Conservation (phyloP, 2,888 invertebrate genomes). For the Leucophenga montana region DNA sequence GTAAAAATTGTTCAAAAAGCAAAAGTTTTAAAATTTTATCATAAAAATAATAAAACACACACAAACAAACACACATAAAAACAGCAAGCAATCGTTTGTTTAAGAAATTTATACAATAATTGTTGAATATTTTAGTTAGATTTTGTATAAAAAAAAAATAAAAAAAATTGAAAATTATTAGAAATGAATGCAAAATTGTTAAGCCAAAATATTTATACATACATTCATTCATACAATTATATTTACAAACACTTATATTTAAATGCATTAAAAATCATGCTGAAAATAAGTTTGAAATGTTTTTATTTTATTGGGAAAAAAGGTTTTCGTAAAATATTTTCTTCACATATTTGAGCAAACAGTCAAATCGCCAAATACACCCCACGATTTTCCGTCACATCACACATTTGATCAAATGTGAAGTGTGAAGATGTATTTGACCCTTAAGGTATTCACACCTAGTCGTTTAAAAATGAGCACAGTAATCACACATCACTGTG, state of each 20-base stretch:
- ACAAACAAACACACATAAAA: background rate
- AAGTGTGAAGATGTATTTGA: too few species aligned
- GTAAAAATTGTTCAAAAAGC: background rate
- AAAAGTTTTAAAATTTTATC: background rate
- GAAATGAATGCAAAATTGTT: slow-evolving; percentile 8
- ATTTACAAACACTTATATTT: background rate
- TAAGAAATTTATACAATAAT: background rate
- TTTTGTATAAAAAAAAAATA: slow-evolving; percentile 11
- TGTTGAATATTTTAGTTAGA: slow-evolving; percentile 24
- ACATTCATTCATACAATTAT: slow-evolving; percentile 23
- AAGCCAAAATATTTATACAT: slow-evolving; percentile 61
- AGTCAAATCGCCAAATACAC: too few species aligned
- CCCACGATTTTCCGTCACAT: too few species aligned
- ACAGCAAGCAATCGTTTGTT: background rate
- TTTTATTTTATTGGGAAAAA: background rate
- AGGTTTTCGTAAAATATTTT: background rate
- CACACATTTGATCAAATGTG: too few species aligned
- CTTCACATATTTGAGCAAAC: too few species aligned
- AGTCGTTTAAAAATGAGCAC: too few species aligned
- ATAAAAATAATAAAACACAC: background rate
- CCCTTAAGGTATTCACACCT: too few species aligned
- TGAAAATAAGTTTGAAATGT: background rate
- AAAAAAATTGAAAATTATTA: background rate
- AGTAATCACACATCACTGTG: too few species aligned
- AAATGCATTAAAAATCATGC: background rate